Conservation (phyloP, 2,797 vertebrate species). For the Notolabrus celidotus region DNA sequence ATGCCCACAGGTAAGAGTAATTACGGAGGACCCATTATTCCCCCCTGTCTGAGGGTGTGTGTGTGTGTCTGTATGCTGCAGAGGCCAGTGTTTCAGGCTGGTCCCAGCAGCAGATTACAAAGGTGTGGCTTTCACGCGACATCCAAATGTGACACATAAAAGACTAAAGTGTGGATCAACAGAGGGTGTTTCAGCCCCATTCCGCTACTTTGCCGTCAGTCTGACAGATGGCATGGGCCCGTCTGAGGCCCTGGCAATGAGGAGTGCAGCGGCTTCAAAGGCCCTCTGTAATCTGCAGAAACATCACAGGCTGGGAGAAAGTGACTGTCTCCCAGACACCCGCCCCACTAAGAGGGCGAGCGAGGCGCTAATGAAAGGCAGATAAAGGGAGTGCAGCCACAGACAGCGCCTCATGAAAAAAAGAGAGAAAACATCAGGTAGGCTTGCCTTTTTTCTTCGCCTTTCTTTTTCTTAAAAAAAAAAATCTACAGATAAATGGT, state of each 20-base stretch:
- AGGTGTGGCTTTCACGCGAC: constrained; percentile 89
- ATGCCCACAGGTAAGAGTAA: constrained; percentile 85
- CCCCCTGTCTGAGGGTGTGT: constrained; percentile 54
- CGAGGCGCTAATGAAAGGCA: constrained; percentile 97
- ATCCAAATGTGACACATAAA: constrained; percentile 93
- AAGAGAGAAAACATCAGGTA: constrained; percentile 83
- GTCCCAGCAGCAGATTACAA: constrained; percentile 88
- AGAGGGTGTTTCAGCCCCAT: constrained; percentile 94
- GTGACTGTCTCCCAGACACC: constrained; percentile 95
- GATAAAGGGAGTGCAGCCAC: constrained; percentile 95
- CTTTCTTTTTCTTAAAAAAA: constrained; percentile 84
- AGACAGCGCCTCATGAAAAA: constrained; percentile 87
- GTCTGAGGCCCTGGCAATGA: constrained; percentile 92
- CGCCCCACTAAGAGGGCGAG: constrained; percentile 93
- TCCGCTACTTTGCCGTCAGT: constrained; percentile 93
- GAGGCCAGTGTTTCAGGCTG: constrained; percentile 81
- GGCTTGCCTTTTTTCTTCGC: constrained; percentile 89
- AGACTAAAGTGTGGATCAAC: constrained; percentile 94
- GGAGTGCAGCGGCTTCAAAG: constrained; percentile 98
- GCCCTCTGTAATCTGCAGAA: constrained; percentile 97
- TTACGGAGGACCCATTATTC: constrained; percentile 77
- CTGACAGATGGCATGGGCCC: constrained; percentile 96
- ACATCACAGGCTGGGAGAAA: constrained; percentile 98
- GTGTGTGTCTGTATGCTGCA: constrained; percentile 55
- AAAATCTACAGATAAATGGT: constrained; percentile 93